A percentile compares a stretch with the other conserved stretches of the same genome.
Evolutionary conservation across 2,888 invertebrate species (phyloP).

Genomic region (Heliconius sara): DNA sequence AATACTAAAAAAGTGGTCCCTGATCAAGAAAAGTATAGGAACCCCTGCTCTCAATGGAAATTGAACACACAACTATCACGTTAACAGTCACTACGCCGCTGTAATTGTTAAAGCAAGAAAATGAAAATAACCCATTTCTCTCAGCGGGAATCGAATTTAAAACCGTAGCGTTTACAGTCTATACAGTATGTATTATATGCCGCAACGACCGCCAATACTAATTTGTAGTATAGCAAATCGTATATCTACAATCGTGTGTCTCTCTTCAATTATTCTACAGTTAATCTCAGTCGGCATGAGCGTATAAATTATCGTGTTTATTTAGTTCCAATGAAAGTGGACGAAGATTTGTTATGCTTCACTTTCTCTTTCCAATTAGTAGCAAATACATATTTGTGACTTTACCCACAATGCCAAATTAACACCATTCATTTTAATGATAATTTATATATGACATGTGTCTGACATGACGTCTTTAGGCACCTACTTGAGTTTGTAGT

Average conservation of each 20-base stretch:
- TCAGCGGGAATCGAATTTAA: too few relatives aligned
- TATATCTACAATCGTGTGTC: conserved; percentile 10
- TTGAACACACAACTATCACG: too few relatives aligned
- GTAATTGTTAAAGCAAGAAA: too few relatives aligned
- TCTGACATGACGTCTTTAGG: too few relatives aligned
- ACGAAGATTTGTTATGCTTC: conserved; percentile 34
- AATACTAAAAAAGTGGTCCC: too few relatives aligned
- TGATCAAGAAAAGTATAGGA: too few relatives aligned
- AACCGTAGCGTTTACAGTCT: background rate
- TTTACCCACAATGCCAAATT: background rate
- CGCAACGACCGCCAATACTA: background rate
- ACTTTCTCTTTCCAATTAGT: conserved; percentile 39
- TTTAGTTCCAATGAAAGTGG: conserved; percentile 36
- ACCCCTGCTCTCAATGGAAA: too few relatives aligned
- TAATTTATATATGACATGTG: too few relatives aligned
- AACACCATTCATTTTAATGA: background rate
- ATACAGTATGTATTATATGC: too few relatives aligned
- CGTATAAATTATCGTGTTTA: conserved; percentile 40
- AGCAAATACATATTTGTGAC: background rate
- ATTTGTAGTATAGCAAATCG: background rate
- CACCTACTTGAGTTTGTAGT: too few relatives aligned
- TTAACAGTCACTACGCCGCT: too few relatives aligned
- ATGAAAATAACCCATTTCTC: too few relatives aligned
- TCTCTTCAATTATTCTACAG: conserved; percentile 7
- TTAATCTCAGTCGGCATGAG: conserved; percentile 30